Conservation (phyloP, 2,888 invertebrate species). For the Drosophila buzzatii region DNA sequence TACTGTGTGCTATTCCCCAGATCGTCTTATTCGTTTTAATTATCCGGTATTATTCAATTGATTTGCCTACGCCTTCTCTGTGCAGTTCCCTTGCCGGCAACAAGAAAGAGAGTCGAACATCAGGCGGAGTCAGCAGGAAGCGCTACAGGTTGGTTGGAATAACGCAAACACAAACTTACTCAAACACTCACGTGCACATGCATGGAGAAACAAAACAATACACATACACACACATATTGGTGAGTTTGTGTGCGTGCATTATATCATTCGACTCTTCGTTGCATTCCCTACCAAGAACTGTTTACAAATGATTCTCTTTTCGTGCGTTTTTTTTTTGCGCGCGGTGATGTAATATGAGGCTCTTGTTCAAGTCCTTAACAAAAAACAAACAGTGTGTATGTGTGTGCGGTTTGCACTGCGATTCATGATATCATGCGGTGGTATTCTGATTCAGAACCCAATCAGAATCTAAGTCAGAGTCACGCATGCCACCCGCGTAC, state of each 20-base stretch:
- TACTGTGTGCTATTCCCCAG: conserved; percentile 8
- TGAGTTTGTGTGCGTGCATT: conserved; percentile 6
- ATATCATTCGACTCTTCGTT: conserved; percentile 38
- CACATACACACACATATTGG: neutral
- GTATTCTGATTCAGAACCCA: conserved; percentile 6
- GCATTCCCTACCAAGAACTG: conserved; percentile 19
- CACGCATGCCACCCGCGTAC: conserved; percentile 50
- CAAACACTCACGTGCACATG: neutral
- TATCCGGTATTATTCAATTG: conserved; percentile 17
- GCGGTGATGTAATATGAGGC: conserved; percentile 55
- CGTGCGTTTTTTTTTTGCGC: conserved; percentile 1
- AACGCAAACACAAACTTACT: conserved; percentile 1
- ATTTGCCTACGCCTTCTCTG: conserved; percentile 12
- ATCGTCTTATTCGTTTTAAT: conserved; percentile 35
- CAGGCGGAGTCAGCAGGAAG: conserved; percentile 27
- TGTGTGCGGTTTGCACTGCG: conserved; percentile 1
- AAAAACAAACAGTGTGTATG: conserved; percentile 38
- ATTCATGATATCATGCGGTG: conserved; percentile 36
- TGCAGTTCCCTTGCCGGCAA: neutral
- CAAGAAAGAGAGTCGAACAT: neutral
- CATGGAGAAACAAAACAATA: neutral
- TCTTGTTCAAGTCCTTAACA: conserved; percentile 42
- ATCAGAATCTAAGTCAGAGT: conserved; percentile 22
- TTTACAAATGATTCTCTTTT: conserved; percentile 9
- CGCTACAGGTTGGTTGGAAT: conserved; percentile 59